Percentiles rank a stretch among this genome's conserved stretches.
Evolutionary conservation across 1,140 invertebrate species (phyloP).

Genomic region (Drosophila sp.): DNA sequence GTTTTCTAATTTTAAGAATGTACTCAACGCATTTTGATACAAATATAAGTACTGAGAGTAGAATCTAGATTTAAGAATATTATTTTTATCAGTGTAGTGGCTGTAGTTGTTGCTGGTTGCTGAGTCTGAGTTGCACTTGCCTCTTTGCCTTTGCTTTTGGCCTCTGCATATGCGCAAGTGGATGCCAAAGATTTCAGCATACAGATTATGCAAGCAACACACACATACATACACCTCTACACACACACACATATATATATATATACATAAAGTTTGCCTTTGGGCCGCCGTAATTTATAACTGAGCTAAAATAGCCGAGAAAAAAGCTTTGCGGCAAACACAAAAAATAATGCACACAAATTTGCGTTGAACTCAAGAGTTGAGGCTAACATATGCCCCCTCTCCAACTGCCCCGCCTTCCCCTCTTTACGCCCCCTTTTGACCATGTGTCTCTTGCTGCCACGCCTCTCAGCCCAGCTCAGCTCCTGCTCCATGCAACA

Average conservation of each 20-base stretch:
- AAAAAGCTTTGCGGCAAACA: conserved; percentile 57
- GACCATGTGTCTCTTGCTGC: conserved; percentile 36
- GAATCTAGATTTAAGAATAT: no score
- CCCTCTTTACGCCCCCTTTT: neutral
- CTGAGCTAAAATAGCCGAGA: conserved; percentile 74
- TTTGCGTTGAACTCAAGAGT: conserved; percentile 59
- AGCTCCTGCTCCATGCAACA: conserved; percentile 30
- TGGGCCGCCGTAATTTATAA: conserved; percentile 78
- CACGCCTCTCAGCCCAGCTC: no score
- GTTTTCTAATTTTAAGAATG: no score
- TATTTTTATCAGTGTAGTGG: no score
- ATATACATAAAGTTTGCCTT: conserved; percentile 35
- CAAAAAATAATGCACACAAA: conserved; percentile 72
- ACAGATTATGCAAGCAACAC: conserved; percentile 71
- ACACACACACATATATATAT: conserved; percentile 4
- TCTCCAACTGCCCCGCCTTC: neutral
- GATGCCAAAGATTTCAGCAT: conserved; percentile 76
- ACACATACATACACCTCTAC: conserved; percentile 36
- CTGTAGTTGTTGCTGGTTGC: conserved; percentile 8
- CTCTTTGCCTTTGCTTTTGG: conserved; percentile 5
- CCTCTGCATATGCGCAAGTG: conserved; percentile 64
- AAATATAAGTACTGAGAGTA: no score
- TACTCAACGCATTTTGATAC: no score
- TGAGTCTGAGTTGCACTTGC: conserved; percentile 28
- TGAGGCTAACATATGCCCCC: conserved; percentile 30